These are phyloP conservation scores for Diorhabda carinulata DNA, from an alignment of 1,140 invertebrate species.

Conservation along the genomic window DNA sequence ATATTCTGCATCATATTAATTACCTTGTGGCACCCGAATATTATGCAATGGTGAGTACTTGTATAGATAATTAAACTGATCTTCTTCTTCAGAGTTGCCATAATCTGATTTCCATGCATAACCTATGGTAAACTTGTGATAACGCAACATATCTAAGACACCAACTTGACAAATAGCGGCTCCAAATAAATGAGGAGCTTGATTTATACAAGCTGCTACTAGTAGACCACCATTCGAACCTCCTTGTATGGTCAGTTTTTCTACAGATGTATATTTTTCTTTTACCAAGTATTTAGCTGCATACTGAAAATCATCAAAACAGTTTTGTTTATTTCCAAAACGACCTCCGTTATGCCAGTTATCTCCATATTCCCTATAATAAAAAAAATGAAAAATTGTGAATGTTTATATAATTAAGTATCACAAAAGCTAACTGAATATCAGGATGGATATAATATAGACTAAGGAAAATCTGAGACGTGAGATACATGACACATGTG, in stretches of 20 bases:
- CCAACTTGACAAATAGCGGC: constrained; percentile 65
- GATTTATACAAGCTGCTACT: constrained; percentile 89
- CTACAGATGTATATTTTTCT: constrained; percentile 73
- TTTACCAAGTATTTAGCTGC: constrained; percentile 88
- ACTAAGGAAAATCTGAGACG: no score
- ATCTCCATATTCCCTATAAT: constrained; percentile 86
- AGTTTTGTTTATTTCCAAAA: constrained; percentile 93
- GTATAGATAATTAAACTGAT: constrained; percentile 83
- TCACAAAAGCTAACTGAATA: no score
- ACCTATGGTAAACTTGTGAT: constrained; percentile 98
- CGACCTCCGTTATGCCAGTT: constrained; percentile 94
- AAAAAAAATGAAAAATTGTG: no score
- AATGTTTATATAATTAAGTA: no score
- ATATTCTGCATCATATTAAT: constrained; percentile 4
- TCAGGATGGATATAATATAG: no score
- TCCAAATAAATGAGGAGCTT: constrained; percentile 91
- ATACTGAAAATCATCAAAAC: constrained; percentile 93
- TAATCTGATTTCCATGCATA: constrained; percentile 96
- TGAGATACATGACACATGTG: no score
- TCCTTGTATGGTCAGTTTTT: constrained; percentile 85
- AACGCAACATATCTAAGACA: constrained; percentile 95
- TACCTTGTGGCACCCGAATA: constrained; percentile 61
- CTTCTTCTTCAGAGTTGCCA: constrained; percentile 83
- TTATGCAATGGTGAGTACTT: constrained; percentile 97
- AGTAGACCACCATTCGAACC: constrained; percentile 95